phyloP scores from a whole-genome alignment of 2,888 invertebrate genomes.

The Chrysopilus asiliformis region DNA sequence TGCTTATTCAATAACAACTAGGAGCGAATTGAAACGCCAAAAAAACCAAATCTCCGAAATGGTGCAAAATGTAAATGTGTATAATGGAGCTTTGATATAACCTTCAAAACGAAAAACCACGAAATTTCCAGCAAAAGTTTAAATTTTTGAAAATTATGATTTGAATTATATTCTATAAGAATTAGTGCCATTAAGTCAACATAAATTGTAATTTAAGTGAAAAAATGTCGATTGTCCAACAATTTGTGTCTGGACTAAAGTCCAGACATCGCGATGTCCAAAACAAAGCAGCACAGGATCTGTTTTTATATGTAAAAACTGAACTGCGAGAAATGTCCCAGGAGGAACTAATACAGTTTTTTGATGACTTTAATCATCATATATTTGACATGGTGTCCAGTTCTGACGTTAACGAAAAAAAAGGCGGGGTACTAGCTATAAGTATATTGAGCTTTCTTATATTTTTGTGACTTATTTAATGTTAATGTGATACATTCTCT shows the following conservation, averaged over 20 bases:
- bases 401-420: conserved; percentile 83
- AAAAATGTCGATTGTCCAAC: conserved; percentile 53
- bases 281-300: conserved; percentile 74
- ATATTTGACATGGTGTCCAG: conserved; percentile 95
- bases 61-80: too few relatives aligned
- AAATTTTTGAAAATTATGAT: too few relatives aligned
- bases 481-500: neutral
- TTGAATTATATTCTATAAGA: too few relatives aligned
- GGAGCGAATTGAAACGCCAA: too few relatives aligned
- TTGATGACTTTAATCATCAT: conserved; percentile 90
- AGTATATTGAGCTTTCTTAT: too few relatives aligned
- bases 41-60: too few relatives aligned
- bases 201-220: too few relatives aligned
- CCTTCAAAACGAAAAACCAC: too few relatives aligned
- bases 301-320: conserved; percentile 82
- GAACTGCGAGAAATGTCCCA: conserved; percentile 79
- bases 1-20: too few relatives aligned
- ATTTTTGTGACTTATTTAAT: conserved; percentile 1
- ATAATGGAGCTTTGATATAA: too few relatives aligned
- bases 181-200: too few relatives aligned
- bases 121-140: too few relatives aligned
- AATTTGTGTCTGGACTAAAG: conserved; percentile 76
- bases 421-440: conserved; percentile 90
- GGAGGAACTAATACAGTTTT: conserved; percentile 79
- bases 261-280: conserved; percentile 76